Evolutionary conservation across 2,113 vertebrate species (phyloP).

Genomic region (Edolisoma coerulescens): DNA sequence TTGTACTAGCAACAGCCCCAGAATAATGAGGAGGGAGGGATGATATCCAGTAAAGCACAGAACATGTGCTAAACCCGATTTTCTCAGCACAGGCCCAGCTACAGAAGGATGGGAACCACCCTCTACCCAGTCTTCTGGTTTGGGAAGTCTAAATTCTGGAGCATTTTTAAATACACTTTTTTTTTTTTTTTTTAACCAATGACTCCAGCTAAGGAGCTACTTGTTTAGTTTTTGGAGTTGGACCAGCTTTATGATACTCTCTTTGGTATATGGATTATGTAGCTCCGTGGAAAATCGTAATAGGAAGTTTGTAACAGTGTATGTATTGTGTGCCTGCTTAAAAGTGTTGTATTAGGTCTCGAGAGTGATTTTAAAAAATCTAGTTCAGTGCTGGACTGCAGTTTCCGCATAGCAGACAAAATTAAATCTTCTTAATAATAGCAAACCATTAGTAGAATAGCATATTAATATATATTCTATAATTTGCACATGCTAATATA

Average conservation of each 20-base stretch:
- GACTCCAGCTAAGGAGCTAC: neutral
- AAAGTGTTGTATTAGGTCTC: neutral
- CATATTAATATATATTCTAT: neutral
- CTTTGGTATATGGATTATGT: neutral
- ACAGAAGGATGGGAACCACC: neutral
- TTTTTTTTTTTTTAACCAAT: neutral
- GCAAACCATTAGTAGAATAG: neutral
- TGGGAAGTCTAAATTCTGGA: neutral
- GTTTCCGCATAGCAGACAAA: neutral
- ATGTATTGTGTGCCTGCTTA: neutral
- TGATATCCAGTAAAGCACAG: neutral
- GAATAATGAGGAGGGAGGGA: neutral
- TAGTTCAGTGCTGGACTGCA: neutral
- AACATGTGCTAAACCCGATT: neutral
- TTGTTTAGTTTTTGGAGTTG: neutral
- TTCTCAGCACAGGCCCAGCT: neutral
- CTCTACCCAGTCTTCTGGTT: neutral
- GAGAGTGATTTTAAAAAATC: neutral
- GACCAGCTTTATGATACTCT: neutral
- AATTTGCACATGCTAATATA: neutral
- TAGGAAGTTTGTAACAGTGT: neutral
- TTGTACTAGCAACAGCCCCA: neutral
- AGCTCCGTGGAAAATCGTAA: neutral
- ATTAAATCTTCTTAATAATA: neutral
- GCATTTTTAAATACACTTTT: neutral